Base-by-base conservation (phyloP, 2,113 vertebrate genomes). In the Uria aalge region DNA sequence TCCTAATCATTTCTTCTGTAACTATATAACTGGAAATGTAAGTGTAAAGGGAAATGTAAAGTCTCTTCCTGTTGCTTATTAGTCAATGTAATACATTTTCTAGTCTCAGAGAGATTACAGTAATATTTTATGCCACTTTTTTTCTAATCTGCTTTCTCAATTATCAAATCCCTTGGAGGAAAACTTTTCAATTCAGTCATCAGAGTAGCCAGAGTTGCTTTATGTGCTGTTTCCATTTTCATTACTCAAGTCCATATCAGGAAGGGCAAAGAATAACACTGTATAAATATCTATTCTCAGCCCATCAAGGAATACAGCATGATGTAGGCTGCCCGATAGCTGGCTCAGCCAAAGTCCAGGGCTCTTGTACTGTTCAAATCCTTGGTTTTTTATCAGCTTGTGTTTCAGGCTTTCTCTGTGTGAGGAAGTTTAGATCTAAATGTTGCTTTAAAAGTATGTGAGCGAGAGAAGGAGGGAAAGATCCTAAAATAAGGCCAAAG, bases 61-160 rank as follows among this genome's bases (percentile, higher is more conserved):
- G 55, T 95, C 69, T 94, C 81, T 95, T 96, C 86, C 87, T 95
- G 85, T 86, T 97, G 57, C 55, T 90, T 93, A 82, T 93, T 96
- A 96, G 89, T 96, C 59, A 71, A 7, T 38, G 63, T 59, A 94
- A 87, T 91, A 93, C 11, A 64, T 96, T 96, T 91, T 94, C 63
- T 97, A 85, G 91, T 95, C 92, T 96, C 94, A 75, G 75, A 91
- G 95, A 96, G 95, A 96, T 94, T 96, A 52, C 56, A 55, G 80
- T 76, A 69, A 38, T 95, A 96, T 95, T 97, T 97, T 96, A 96
- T 96, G 94, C 79, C 90, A 91, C 63, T 63, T 92, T 82, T 74
- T 88, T 94, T 85, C 74, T 96, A 90, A 94, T 88, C 93, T 97
- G 96, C 41, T 95, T 96, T 97, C 84, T 97, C 95, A 93, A 96